Percentiles rank a stretch among this genome's conserved stretches.
phyloP scores from a whole-genome alignment of 2,888 invertebrate genomes.

The Octonoba sinensis region DNA sequence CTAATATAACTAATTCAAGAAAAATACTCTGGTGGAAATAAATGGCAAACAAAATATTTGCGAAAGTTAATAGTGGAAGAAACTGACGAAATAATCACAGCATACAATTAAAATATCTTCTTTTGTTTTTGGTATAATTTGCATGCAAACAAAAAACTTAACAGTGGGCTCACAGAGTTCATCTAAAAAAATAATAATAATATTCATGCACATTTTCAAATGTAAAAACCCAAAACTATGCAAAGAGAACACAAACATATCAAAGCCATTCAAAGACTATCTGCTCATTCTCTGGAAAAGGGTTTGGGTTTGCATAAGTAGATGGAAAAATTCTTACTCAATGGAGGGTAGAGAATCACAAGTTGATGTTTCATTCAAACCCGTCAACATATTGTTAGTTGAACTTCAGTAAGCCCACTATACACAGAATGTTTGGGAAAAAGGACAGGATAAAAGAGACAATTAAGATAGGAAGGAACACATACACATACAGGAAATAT shows the following conservation, averaged over 20 bases:
- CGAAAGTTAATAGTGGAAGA: too few relatives aligned
- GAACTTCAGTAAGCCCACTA: conserved; percentile 34
- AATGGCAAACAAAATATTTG: too few relatives aligned
- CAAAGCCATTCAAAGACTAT: background rate
- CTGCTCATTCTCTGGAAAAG: too few relatives aligned
- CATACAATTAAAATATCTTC: too few relatives aligned
- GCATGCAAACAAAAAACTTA: too few relatives aligned
- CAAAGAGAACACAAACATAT: conserved; percentile 16
- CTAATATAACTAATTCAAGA: too few relatives aligned
- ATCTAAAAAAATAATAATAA: background rate
- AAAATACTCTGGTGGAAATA: too few relatives aligned
- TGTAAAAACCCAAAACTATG: conserved; percentile 4
- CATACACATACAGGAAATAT: background rate
- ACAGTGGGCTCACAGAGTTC: background rate
- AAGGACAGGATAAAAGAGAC: conserved; percentile 36
- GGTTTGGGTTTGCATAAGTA: too few relatives aligned
- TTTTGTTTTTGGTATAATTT: too few relatives aligned
- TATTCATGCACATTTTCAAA: background rate
- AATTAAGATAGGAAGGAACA: conserved; percentile 3
- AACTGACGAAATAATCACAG: too few relatives aligned
- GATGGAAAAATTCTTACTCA: conserved; percentile 45
- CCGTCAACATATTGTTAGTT: conserved; percentile 42
- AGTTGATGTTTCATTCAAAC: conserved; percentile 39
- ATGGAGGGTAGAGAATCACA: conserved; percentile 38
- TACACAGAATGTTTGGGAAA: conserved; percentile 18